Conservation (phyloP, 2,113 vertebrate genomes). For the Prietella phreatophila region DNA sequence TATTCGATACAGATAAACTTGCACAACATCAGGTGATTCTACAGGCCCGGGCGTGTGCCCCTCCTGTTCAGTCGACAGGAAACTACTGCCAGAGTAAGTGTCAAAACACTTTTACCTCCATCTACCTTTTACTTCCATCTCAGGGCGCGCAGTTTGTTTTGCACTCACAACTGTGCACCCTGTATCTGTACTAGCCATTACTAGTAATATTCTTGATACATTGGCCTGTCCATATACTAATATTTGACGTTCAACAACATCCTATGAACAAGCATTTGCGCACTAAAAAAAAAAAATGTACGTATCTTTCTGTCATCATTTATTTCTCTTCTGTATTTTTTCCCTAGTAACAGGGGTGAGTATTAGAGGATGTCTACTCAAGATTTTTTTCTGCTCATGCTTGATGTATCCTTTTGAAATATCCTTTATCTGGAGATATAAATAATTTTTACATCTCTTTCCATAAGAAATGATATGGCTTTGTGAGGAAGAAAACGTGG, state of each 20-base stretch:
- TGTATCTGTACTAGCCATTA: background rate
- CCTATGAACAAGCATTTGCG: background rate
- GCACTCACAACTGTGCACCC: background rate
- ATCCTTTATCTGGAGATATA: slow-evolving; percentile 15
- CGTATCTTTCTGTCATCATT: slow-evolving; percentile 7
- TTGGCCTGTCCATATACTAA: background rate
- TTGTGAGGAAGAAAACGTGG: background rate
- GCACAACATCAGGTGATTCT: slow-evolving; percentile 83
- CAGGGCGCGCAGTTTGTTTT: background rate
- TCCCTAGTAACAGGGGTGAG: slow-evolving; percentile 82
- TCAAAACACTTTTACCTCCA: background rate
- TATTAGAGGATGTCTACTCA: slow-evolving; percentile 79
- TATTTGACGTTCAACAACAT: background rate
- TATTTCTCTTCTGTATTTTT: slow-evolving; percentile 64
- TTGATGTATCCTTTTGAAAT: slow-evolving; percentile 76
- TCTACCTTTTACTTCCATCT: background rate
- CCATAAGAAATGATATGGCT: background rate
- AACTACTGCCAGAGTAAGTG: slow-evolving; percentile 74
- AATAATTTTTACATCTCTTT: background rate
- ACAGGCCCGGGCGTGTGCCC: slow-evolving; percentile 73
- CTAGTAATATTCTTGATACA: background rate
- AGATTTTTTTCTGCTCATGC: slow-evolving; percentile 71
- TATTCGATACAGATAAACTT: slow-evolving; percentile 74
- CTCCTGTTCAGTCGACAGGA: slow-evolving; percentile 74
- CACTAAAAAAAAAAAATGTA: background rate